Evolutionary conservation across 2,888 invertebrate genomes (phyloP).

Genomic region (Cylindroiulus punctatus): DNA sequence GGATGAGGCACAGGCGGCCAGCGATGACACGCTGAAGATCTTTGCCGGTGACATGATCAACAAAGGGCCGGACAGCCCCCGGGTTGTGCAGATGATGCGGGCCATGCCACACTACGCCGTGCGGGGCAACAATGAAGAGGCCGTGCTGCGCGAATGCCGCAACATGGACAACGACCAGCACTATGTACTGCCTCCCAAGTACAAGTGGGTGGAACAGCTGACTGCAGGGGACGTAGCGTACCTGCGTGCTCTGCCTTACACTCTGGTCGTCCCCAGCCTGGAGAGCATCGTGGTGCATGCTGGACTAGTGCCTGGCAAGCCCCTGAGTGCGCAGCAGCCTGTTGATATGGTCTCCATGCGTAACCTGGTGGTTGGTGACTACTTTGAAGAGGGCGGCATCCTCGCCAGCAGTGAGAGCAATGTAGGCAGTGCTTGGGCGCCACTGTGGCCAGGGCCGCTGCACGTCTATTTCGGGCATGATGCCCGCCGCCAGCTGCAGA

Average conservation of each 20-base stretch:
- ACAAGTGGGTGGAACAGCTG: constrained; percentile 63
- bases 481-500: constrained; percentile 64
- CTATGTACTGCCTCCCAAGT: constrained; percentile 59
- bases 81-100: constrained; percentile 62
- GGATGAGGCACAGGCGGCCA: constrained; percentile 59
- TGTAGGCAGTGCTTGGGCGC: constrained; percentile 64
- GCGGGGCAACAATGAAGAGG: constrained; percentile 65
- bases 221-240: constrained; percentile 62
- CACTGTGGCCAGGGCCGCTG: constrained; percentile 64
- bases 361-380: constrained; percentile 62
- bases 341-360: constrained; percentile 64
- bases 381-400: constrained; percentile 59
- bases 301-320: constrained; percentile 64
- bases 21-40: constrained; percentile 60
- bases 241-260: constrained; percentile 64
- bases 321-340: constrained; percentile 62
- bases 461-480: constrained; percentile 67
- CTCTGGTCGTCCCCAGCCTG: constrained; percentile 63
- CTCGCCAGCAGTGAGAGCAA: constrained; percentile 59
- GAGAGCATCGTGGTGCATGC: constrained; percentile 65
- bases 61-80: constrained; percentile 64
- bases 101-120: constrained; percentile 59
- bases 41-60: constrained; percentile 65
- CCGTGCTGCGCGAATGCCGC: constrained; percentile 61
- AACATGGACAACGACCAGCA: constrained; percentile 49